A percentile compares a stretch with the other conserved stretches of the same genome.
These are phyloP conservation scores for Sparidentex hasta DNA, from an alignment of 2,797 vertebrate species.

Conservation along the genomic window DNA sequence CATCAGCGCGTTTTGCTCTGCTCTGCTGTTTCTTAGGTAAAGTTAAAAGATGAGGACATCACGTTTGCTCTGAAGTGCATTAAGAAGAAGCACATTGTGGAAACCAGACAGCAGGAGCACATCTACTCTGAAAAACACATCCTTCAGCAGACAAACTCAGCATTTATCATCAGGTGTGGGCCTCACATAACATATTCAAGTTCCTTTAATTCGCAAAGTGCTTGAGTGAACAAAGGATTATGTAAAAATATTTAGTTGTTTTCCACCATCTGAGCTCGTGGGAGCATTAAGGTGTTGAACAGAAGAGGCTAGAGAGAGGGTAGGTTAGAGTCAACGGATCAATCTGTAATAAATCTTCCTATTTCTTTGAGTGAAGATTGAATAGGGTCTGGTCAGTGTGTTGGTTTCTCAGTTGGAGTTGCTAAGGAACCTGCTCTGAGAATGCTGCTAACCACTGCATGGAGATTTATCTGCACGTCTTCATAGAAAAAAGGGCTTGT, in stretches of 20 bases:
- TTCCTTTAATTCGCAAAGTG: neutral
- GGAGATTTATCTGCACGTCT: conserved; percentile 73
- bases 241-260: neutral
- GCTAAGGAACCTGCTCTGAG: conserved; percentile 67
- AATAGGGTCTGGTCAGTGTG: neutral
- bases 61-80: conserved; percentile 88
- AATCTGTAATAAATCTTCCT: neutral
- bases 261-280: neutral
- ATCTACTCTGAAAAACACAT: conserved; percentile 89
- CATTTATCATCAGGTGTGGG: conserved; percentile 85
- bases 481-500: conserved; percentile 69
- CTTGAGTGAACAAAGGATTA: no score
- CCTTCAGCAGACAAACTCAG: conserved; percentile 83
- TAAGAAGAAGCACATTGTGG: conserved; percentile 88
- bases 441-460: conserved; percentile 57
- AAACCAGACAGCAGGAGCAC: conserved; percentile 88
- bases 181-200: neutral
- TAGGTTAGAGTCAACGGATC: neutral
- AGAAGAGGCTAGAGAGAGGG: neutral
- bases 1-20: conserved; percentile 44
- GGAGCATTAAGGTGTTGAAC: neutral
- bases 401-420: conserved; percentile 63
- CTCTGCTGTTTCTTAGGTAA: conserved; percentile 77
- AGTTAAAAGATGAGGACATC: conserved; percentile 83
- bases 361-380: neutral